Conservation (phyloP, 53 echinoderm and acorn worm species). For the Echinarachnius parma region DNA sequence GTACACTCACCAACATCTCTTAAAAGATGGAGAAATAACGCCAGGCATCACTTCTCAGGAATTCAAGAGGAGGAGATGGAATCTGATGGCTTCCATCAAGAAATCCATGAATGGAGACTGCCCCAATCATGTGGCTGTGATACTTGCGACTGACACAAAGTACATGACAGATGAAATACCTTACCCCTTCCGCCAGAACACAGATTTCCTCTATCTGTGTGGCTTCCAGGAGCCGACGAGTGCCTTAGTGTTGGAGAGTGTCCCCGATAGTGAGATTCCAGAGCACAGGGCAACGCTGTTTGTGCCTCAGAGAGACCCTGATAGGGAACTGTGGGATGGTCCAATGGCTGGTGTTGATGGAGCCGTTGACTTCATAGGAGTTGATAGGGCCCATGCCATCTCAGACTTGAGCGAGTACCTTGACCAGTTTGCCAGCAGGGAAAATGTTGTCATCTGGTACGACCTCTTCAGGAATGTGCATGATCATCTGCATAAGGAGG, state of each 20-base stretch:
- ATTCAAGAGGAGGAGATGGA: constrained; percentile 55
- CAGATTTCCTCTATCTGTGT: constrained; percentile 84
- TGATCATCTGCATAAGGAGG: constrained; percentile 66
- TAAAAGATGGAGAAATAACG: constrained; percentile 79
- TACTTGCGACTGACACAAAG: constrained; percentile 69
- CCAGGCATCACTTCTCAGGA: constrained; percentile 72
- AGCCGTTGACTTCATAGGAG: constrained; percentile 79
- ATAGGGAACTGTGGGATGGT: constrained; percentile 95
- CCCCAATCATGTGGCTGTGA: constrained; percentile 75
- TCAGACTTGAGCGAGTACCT: constrained; percentile 64
- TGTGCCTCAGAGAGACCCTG: constrained; percentile 82
- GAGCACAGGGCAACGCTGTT: constrained; percentile 83
- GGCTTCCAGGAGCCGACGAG: constrained; percentile 97
- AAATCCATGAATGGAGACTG: constrained; percentile 57
- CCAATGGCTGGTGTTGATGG: constrained; percentile 84
- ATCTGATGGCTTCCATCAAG: constrained; percentile 75
- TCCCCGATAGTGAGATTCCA: constrained; percentile 61
- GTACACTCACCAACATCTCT: constrained; percentile 84
- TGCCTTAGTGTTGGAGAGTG: constrained; percentile 78
- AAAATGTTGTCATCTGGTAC: constrained; percentile 78
- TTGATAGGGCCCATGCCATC: constrained; percentile 70
- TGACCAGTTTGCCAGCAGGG: constrained; percentile 44
- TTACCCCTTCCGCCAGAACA: constrained; percentile 93
- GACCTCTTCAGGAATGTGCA: constrained; percentile 74
- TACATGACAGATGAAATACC: constrained; percentile 97